phyloP scores from a whole-genome alignment of 1,140 invertebrate genomes.

The Calycopis cecrops region DNA sequence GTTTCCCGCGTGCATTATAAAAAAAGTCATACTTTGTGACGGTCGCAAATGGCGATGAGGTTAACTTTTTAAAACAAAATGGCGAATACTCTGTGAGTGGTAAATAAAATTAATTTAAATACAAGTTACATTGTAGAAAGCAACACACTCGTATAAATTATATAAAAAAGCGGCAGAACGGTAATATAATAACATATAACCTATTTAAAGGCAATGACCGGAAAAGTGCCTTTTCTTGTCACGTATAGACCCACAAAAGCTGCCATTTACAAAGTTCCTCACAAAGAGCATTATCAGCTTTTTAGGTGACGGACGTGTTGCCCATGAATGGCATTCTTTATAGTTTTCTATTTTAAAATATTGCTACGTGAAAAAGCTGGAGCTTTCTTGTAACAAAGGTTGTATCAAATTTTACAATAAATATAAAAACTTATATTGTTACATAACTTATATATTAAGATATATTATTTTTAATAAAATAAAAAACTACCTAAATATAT shows the following conservation, averaged over 20 bases:
- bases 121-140: too few relatives aligned
- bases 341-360: conserved; percentile 5
- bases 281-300: conserved; percentile 1
- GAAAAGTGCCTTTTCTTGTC: conserved; percentile 11
- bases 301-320: conserved; percentile 6
- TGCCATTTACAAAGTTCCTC: conserved; percentile 10
- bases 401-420: too few relatives aligned
- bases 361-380: neutral
- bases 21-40: conserved; percentile 4
- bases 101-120: too few relatives aligned
- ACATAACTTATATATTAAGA: too few relatives aligned
- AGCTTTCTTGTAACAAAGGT: neutral
- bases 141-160: too few relatives aligned
- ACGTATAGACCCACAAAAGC: neutral
- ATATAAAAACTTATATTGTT: too few relatives aligned
- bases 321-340: neutral
- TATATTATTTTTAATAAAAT: too few relatives aligned
- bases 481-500: too few relatives aligned
- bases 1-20: conserved; percentile 6
- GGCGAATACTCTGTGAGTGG: too few relatives aligned
- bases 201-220: conserved; percentile 9
- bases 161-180: too few relatives aligned
- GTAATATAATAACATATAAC: neutral
- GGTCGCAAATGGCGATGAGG: too few relatives aligned
- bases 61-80: too few relatives aligned